phyloP scores from a whole-genome alignment of 2,888 invertebrate genomes.

The Tanytarsus gracilentus region DNA sequence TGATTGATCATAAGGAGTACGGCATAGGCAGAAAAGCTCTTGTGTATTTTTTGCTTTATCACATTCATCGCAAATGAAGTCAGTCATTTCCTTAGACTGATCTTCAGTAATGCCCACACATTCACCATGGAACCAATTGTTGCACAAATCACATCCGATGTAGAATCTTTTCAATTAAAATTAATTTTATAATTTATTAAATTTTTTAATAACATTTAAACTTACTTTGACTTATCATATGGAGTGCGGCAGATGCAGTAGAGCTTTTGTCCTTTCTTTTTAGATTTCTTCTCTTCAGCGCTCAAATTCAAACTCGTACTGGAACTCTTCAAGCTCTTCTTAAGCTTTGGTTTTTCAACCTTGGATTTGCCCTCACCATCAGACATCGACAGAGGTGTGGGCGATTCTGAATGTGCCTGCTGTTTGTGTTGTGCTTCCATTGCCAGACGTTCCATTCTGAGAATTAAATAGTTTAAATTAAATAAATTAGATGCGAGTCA shows the following conservation, averaged over 20 bases:
- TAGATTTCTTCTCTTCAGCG: constrained; percentile 39
- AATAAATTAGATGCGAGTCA: neutral
- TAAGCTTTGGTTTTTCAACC: neutral
- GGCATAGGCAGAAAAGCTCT: constrained; percentile 91
- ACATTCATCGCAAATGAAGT: constrained; percentile 82
- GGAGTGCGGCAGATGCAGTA: constrained; percentile 89
- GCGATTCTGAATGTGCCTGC: neutral
- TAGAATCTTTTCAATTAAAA: constrained; percentile 91
- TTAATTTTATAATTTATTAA: no score
- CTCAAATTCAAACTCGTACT: constrained; percentile 59
- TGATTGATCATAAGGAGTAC: constrained; percentile 93
- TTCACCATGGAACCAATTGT: constrained; percentile 97
- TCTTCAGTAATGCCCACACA: constrained; percentile 92
- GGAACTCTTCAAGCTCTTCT: constrained; percentile 34
- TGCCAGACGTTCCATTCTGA: constrained; percentile 54
- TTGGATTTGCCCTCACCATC: neutral
- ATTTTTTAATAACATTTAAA: constrained; percentile 30
- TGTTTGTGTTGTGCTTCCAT: constrained; percentile 8
- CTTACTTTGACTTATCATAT: constrained; percentile 88
- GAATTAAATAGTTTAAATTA: constrained; percentile 31
- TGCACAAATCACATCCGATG: constrained; percentile 94
- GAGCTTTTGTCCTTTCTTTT: constrained; percentile 64
- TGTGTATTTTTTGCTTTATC: constrained; percentile 77
- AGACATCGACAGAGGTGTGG: constrained; percentile 49
- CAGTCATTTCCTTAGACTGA: constrained; percentile 79